These are phyloP conservation scores for Madoqua kirkii DNA, from an alignment of 2,113 vertebrate species.

Conservation along the genomic window DNA sequence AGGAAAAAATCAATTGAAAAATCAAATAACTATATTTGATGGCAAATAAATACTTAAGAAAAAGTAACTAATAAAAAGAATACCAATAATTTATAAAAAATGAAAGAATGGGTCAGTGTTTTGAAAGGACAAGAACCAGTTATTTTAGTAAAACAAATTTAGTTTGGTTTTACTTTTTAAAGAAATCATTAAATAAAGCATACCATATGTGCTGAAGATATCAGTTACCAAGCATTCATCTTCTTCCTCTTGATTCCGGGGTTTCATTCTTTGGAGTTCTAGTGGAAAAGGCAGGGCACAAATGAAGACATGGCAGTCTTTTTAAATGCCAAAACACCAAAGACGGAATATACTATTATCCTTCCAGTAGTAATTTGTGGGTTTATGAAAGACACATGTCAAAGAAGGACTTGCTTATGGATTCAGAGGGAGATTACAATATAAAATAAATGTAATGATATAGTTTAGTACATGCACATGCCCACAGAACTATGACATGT, in stretches of 20 bases:
- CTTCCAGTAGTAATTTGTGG: conserved; percentile 81
- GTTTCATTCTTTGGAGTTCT: conserved; percentile 56
- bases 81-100: background rate
- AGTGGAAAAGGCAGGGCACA: conserved; percentile 69
- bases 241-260: conserved; percentile 51
- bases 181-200: conserved; percentile 7
- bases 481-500: conserved; percentile 52
- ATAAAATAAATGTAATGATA: conserved; percentile 73
- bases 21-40: background rate
- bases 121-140: background rate
- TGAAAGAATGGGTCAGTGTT: background rate
- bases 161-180: conserved; percentile 43
- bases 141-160: conserved; percentile 21
- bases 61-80: conserved; percentile 16
- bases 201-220: background rate
- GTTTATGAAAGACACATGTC: conserved; percentile 71
- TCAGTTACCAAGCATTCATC: conserved; percentile 55
- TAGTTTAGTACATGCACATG: conserved; percentile 44
- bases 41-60: background rate
- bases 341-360: conserved; percentile 73
- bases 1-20: background rate
- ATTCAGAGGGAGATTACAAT: conserved; percentile 68
- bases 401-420: conserved; percentile 64
- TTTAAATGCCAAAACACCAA: conserved; percentile 38
- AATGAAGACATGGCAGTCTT: conserved; percentile 49